Evolutionary conservation across 1,140 invertebrate species (phyloP).

Genomic region (Varroa destructor): DNA sequence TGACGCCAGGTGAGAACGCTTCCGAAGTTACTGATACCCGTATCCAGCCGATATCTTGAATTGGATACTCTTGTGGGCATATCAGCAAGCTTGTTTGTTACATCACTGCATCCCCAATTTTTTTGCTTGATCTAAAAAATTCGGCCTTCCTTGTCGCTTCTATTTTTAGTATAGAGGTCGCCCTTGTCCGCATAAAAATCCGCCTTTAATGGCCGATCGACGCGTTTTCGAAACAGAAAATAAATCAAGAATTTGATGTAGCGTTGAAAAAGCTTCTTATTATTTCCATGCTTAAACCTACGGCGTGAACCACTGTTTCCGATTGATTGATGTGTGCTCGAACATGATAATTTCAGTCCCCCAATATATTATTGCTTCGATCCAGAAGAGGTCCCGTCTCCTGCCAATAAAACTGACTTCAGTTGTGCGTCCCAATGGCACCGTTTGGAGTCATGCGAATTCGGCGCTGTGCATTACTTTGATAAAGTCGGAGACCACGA

Average conservation of each 20-base stretch:
- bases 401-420: constrained; percentile 13
- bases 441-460: too few species aligned
- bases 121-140: too few species aligned
- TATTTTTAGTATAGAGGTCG: too few species aligned
- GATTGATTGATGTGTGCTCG: background rate
- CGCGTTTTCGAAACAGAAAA: too few species aligned
- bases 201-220: too few species aligned
- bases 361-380: constrained; percentile 25
- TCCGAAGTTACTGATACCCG: too few species aligned
- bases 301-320: background rate
- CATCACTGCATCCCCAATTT: too few species aligned
- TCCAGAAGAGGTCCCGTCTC: background rate
- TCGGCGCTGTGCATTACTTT: background rate
- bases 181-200: too few species aligned
- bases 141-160: too few species aligned
- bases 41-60: too few species aligned
- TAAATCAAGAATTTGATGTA: background rate
- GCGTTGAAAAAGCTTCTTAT: background rate
- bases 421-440: background rate
- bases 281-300: background rate
- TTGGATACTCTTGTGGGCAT: too few species aligned
- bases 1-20: constrained; percentile 8
- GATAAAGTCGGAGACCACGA: constrained; percentile 19
- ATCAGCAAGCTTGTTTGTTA: too few species aligned
- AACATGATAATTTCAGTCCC: background rate